Conservation (phyloP, 2,797 vertebrate genomes). For the Melanotaenia trifasciata region DNA sequence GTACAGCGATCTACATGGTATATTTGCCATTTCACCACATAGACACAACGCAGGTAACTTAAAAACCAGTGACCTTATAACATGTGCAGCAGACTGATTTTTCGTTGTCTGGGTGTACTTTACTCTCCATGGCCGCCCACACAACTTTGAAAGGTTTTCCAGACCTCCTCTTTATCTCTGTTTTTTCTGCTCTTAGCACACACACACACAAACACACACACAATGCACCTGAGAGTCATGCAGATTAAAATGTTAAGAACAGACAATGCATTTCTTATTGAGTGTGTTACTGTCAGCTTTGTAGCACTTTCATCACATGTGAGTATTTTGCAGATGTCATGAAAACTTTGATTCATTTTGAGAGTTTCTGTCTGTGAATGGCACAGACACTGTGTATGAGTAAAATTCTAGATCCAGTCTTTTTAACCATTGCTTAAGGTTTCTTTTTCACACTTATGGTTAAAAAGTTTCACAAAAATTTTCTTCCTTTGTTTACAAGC, state of each 20-base stretch:
- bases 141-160: constrained; percentile 70
- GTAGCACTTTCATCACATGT: constrained; percentile 42
- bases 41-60: constrained; percentile 12
- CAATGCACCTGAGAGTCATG: constrained; percentile 57
- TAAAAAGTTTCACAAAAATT: constrained; percentile 11
- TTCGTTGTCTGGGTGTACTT: constrained; percentile 49
- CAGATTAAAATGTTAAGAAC: constrained; percentile 57
- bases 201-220: constrained; percentile 9
- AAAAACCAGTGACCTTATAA: constrained; percentile 22
- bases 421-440: constrained; percentile 4
- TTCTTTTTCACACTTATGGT: constrained; percentile 9
- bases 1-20: constrained; percentile 12
- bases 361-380: constrained; percentile 24
- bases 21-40: constrained; percentile 12
- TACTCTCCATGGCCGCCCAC: constrained; percentile 53
- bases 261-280: constrained; percentile 66
- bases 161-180: constrained; percentile 56
- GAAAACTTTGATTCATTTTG: constrained; percentile 26
- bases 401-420: neutral
- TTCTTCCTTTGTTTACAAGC: neutral
- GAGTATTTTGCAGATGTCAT: constrained; percentile 43
- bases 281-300: constrained; percentile 38
- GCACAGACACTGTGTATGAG: neutral
- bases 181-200: constrained; percentile 44
- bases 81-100: constrained; percentile 43